Conservation (phyloP, 2,797 vertebrate species). For the Manis crassicaudata region DNA sequence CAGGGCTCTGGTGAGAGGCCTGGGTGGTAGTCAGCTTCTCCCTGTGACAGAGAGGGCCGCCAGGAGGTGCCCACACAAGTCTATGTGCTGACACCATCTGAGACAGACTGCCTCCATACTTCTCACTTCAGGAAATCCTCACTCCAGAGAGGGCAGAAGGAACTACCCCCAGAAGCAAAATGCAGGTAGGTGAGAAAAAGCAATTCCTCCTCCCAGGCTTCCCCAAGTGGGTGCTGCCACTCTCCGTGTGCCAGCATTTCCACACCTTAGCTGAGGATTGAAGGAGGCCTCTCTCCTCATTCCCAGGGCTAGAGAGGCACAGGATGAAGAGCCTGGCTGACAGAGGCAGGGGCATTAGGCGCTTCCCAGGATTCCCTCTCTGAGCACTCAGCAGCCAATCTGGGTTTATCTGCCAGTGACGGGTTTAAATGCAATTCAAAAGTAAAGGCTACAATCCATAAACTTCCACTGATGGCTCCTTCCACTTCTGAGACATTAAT, state of each 20-base stretch:
- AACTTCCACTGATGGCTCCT: not conserved
- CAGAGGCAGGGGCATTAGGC: not conserved
- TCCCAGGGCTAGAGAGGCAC: not conserved
- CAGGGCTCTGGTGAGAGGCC: not conserved
- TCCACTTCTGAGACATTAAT: not conserved
- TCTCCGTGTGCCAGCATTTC: not conserved
- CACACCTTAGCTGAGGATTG: fast-evolving
- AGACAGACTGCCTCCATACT: not conserved
- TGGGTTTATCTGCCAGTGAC: not conserved
- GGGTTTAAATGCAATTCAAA: not conserved
- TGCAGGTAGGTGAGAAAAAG: not conserved
- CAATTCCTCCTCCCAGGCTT: not conserved
- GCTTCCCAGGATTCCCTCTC: constrained; percentile 42
- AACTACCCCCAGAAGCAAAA: not conserved
- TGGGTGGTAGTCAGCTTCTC: too few species aligned
- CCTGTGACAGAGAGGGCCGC: not conserved
- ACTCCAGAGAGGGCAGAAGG: not conserved
- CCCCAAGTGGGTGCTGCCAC: not conserved
- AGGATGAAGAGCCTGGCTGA: not conserved
- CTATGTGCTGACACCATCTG: not conserved
- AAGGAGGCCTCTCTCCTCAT: not conserved
- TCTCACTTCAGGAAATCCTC: constrained; percentile 3
- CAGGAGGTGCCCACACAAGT: not conserved
- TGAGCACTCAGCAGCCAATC: constrained; percentile 25
- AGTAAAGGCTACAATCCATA: not conserved